These are phyloP conservation scores for Pollenia angustigena DNA, from an alignment of 2,888 invertebrate species.

Conservation along the genomic window DNA sequence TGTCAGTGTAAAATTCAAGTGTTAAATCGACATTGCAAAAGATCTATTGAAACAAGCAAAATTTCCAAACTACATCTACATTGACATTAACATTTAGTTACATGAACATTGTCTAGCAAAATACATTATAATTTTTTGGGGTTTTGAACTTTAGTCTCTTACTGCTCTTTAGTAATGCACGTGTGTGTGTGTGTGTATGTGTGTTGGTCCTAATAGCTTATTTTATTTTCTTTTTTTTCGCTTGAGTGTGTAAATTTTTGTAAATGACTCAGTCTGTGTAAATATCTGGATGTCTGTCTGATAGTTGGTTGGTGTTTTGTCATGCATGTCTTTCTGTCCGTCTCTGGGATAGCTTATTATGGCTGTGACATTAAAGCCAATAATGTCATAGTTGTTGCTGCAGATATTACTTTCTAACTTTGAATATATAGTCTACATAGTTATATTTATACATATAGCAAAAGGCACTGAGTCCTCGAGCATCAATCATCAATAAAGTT, in stretches of 20 bases:
- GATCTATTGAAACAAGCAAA: conserved; percentile 48
- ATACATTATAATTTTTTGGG: conserved; percentile 16
- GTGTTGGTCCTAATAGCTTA: conserved; percentile 47
- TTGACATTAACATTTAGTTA: conserved; percentile 63
- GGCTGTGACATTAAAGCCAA: conserved; percentile 69
- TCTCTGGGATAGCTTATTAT: conserved; percentile 60
- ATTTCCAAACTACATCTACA: conserved; percentile 53
- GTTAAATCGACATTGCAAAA: conserved; percentile 10
- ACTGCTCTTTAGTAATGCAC: background rate
- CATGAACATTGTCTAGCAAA: conserved; percentile 68
- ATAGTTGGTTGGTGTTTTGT: conserved; percentile 42
- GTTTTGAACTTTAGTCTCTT: conserved; percentile 52
- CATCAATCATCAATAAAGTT: background rate
- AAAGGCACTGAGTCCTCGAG: background rate
- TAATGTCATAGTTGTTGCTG: conserved; percentile 66
- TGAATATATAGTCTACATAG: background rate
- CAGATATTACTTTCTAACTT: conserved; percentile 50
- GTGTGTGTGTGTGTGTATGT: background rate
- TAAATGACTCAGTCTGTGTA: conserved; percentile 65
- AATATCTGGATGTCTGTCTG: conserved; percentile 41
- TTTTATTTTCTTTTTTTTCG: conserved; percentile 58
- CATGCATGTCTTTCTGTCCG: conserved; percentile 44
- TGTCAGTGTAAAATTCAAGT: conserved; percentile 32
- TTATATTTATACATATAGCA: background rate
- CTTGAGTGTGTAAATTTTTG: conserved; percentile 66